Evolutionary conservation across 2,888 invertebrate species (phyloP).

Genomic region (Onthophagus sagittarius): DNA sequence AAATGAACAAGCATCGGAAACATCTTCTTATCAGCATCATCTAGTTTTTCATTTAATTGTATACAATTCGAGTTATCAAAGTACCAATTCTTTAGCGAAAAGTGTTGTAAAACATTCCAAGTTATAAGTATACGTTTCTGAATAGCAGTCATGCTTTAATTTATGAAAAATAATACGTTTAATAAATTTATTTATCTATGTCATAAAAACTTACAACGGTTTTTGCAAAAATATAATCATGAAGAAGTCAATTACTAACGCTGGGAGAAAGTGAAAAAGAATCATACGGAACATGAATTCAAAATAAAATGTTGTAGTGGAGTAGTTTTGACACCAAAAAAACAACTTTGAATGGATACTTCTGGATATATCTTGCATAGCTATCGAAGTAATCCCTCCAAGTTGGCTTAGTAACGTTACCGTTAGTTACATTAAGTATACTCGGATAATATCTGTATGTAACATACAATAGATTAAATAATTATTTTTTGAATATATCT

Average conservation of each 20-base stretch:
- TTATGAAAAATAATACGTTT: background rate
- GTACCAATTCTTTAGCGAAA: background rate
- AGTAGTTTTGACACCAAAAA: background rate
- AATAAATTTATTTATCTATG: too few relatives aligned
- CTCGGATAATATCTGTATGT: too few relatives aligned
- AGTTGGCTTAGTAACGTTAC: background rate
- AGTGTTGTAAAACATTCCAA: background rate
- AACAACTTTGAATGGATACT: background rate
- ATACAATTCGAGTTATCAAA: background rate
- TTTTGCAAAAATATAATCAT: background rate
- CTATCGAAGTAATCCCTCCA: background rate
- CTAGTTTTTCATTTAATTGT: background rate
- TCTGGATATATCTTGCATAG: background rate
- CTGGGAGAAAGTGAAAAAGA: background rate
- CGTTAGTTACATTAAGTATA: background rate
- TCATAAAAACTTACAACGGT: background rate
- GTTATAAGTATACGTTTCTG: background rate
- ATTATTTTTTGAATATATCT: background rate
- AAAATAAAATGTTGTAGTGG: background rate
- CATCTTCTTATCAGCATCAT: background rate
- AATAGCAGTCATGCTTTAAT: background rate
- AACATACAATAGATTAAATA: background rate
- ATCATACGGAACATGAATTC: background rate
- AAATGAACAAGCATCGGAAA: background rate
- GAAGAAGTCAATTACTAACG: background rate